phyloP scores from a whole-genome alignment of 2,888 invertebrate species.

The Muschampia plurimacula region DNA sequence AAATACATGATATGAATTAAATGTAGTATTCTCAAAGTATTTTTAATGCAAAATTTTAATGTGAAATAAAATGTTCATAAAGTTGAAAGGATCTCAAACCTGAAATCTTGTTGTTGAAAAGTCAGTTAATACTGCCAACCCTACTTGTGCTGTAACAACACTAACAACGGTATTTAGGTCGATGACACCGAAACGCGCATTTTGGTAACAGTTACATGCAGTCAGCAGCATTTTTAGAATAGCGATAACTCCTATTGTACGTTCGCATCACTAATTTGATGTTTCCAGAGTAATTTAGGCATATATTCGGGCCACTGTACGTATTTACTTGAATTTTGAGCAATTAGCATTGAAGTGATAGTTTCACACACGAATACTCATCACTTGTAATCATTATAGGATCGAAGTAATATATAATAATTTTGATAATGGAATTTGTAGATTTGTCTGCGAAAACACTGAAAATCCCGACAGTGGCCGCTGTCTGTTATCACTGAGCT shows the following conservation, averaged over 20 bases:
- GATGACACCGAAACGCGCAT: slow-evolving; percentile 58
- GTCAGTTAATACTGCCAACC: slow-evolving; percentile 8
- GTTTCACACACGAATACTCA: background rate
- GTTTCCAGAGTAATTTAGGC: slow-evolving; percentile 1
- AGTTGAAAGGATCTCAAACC: too few relatives aligned
- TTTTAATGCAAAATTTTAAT: too few relatives aligned
- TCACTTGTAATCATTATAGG: background rate
- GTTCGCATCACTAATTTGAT: slow-evolving; percentile 36
- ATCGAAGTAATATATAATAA: background rate
- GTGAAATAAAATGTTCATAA: too few relatives aligned
- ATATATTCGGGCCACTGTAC: background rate
- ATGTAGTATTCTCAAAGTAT: too few relatives aligned
- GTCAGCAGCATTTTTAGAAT: slow-evolving; percentile 30
- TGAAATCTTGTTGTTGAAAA: too few relatives aligned
- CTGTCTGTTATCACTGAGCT: too few relatives aligned
- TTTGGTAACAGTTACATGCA: slow-evolving; percentile 48
- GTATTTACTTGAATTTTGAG: background rate
- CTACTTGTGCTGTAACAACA: slow-evolving; percentile 52
- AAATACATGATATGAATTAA: too few relatives aligned
- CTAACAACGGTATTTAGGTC: slow-evolving; percentile 67
- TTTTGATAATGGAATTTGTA: too few relatives aligned
- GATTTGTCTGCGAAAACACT: too few relatives aligned
- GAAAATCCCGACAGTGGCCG: too few relatives aligned
- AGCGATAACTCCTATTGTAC: slow-evolving; percentile 35
- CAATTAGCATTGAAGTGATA: background rate